Evolutionary conservation across 2,797 vertebrate genomes (phyloP).

Genomic region (Siniperca undulata): DNA sequence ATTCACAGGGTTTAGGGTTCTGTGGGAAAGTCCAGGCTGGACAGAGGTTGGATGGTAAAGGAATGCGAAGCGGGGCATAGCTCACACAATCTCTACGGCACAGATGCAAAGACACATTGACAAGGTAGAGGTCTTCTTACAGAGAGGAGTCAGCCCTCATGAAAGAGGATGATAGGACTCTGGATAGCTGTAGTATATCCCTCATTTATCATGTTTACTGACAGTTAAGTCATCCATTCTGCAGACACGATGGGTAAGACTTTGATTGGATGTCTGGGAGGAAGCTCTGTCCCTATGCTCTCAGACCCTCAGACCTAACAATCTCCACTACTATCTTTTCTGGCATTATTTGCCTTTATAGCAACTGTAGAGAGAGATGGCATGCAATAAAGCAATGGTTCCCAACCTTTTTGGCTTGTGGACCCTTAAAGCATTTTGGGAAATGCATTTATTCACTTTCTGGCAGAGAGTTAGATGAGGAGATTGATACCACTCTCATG

Average conservation of each 20-base stretch:
- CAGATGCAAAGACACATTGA: constrained; percentile 75
- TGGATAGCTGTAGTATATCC: constrained; percentile 39
- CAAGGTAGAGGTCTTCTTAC: constrained; percentile 78
- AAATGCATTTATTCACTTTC: constrained; percentile 4
- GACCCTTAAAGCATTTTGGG: background rate
- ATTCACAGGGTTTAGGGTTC: constrained; percentile 85
- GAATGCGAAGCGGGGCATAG: constrained; percentile 80
- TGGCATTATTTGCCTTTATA: background rate
- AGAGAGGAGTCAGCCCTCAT: constrained; percentile 54
- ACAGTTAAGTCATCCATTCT: constrained; percentile 19
- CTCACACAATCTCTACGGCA: constrained; percentile 79
- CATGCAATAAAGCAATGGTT: background rate
- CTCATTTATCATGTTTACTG: constrained; percentile 47
- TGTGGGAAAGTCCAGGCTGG: constrained; percentile 85
- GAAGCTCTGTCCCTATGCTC: background rate
- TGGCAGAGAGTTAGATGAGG: background rate
- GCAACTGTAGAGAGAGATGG: background rate
- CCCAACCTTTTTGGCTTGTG: background rate
- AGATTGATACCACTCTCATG: background rate
- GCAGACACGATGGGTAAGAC: constrained; percentile 8
- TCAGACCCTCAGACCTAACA: constrained; percentile 8
- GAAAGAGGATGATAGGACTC: constrained; percentile 59
- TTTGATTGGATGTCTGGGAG: constrained; percentile 24
- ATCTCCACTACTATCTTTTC: background rate
- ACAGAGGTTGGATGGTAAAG: constrained; percentile 82